Base-by-base conservation (phyloP, 2,888 invertebrate genomes). In the Neoaliturus tenellus region DNA sequence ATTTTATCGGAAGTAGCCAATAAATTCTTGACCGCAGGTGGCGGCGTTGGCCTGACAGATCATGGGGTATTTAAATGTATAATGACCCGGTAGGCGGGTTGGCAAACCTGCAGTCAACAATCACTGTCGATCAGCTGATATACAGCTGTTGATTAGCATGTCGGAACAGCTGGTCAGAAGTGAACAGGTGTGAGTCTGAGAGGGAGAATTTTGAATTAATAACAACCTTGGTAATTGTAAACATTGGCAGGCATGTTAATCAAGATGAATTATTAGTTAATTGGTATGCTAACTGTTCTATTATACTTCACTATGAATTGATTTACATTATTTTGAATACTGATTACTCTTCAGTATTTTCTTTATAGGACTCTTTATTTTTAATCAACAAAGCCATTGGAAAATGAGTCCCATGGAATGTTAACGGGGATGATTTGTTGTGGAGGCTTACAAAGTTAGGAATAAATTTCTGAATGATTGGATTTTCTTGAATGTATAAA, bases 21-120 rank as follows among this genome's bases (percentile, higher is more conserved):
- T 62, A 62, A 62, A 62, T 62, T 28, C 12, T 17, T 31, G 20
- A 28, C 62, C 25, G 31, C 62, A 62, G 62, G 62, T 62, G 62
- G 62, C 31, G 17, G 23, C 20, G 23, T 10, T 23, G 28, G 67
- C 67, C 14, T 14, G 67, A 6, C 67, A 39, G 1, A 69, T 69
- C 69, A 69, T 20, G 23, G 69, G 35, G 14, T 69, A 69, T 69
- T 69, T 69, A 69, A 69, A 69, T 39, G 39, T 69, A 35, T 69
- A 69, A 69, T 69, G 69, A 69, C 20, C 35, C 1, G 39, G 69
- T 69, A 25, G 69, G 69, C 69, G 39, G 17, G 67, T 35, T 69
- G 69, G 69, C 69, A 69, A 39, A 69, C 69, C 69, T 39, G 35
- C 20, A 39, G 69, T 39, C 62, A 62, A 62, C 62, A 62, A 62